A percentile compares a stretch with the other conserved stretches of the same genome.
Evolutionary conservation across 2,113 vertebrate genomes (phyloP).

Genomic region (Hemicordylus capensis): DNA sequence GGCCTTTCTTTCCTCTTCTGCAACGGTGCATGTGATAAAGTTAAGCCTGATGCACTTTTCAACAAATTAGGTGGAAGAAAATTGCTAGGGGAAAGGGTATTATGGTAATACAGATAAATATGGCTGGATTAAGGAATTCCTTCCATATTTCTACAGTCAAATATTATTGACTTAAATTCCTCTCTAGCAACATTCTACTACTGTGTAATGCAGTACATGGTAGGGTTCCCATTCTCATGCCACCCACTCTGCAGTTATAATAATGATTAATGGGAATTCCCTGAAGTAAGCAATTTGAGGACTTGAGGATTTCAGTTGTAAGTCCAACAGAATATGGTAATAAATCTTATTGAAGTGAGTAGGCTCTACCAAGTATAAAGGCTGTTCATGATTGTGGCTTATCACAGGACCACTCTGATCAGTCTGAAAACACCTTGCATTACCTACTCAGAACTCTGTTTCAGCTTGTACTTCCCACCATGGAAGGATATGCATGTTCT

Average conservation of each 20-base stretch:
- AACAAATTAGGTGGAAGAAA: constrained; percentile 42
- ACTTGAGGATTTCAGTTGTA: background rate
- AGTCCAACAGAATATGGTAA: background rate
- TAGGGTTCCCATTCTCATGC: background rate
- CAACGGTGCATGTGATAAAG: constrained; percentile 49
- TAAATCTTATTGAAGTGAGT: constrained; percentile 10
- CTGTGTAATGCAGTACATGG: background rate
- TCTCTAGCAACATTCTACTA: background rate
- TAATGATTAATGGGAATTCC: background rate
- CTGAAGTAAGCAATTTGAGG: background rate
- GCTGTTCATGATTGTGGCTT: background rate
- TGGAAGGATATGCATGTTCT: background rate
- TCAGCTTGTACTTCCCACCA: background rate
- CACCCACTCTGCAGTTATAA: background rate
- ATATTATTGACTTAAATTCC: background rate
- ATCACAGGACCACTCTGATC: background rate
- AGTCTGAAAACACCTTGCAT: background rate
- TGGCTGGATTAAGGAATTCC: background rate
- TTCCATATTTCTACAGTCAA: background rate
- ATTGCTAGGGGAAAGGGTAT: constrained; percentile 10
- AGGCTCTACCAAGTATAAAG: background rate
- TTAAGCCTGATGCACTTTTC: constrained; percentile 47
- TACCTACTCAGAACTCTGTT: background rate
- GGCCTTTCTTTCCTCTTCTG: background rate
- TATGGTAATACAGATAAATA: constrained; percentile 20